Evolutionary conservation across 2,888 invertebrate species (phyloP), one percentile per base, ranked within the genome.

Genomic region (Zaprionus obscuricornis): DNA sequence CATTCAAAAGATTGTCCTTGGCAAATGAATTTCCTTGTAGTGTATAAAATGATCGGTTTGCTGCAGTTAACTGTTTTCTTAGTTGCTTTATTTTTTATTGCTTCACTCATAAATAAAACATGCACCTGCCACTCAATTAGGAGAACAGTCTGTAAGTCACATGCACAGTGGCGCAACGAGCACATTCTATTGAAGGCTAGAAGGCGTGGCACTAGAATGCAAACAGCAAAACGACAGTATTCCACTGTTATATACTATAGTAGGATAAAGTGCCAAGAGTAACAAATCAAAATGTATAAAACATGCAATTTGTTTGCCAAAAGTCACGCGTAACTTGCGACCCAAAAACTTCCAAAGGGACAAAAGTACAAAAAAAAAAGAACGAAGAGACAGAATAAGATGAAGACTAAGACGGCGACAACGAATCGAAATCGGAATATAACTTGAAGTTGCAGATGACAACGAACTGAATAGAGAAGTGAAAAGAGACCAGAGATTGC

Each of bases 261-360:
- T n/a, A n/a, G n/a, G n/a, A n/a, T n/a, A n/a, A 58, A 64, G 59
- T 72, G 75, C 75, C 69, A 58, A 58, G 66, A 69, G 63, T 74
- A 51, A 74, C 78, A 85, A 78, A 85, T 85, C 78, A 79, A 83
- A 79, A 79, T 79, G 78, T 79, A 83, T 79, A 79, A 79, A 79
- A 79, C 78, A 79, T 79, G 78, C 86, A 79, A 79, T 79, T 79
- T 79, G 81, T 85, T 85, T 85, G 81, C 73, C 74, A 82, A 85
- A 82, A 83, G 73, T 74, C 85, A 65, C 75, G 83, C 85, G 67
- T 82, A 78, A 67, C 54, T 82, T 82, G 51, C 16, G 59, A 52
- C 74, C 34, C 10, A 24, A 43, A 63, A 16, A 17, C 68, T 55
- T 24, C 33, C n/a, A n/a, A n/a, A 42, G 68, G 67, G 67, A 59